Conservation (phyloP, 2,797 vertebrate species). For the Onychomys arenicola region DNA sequence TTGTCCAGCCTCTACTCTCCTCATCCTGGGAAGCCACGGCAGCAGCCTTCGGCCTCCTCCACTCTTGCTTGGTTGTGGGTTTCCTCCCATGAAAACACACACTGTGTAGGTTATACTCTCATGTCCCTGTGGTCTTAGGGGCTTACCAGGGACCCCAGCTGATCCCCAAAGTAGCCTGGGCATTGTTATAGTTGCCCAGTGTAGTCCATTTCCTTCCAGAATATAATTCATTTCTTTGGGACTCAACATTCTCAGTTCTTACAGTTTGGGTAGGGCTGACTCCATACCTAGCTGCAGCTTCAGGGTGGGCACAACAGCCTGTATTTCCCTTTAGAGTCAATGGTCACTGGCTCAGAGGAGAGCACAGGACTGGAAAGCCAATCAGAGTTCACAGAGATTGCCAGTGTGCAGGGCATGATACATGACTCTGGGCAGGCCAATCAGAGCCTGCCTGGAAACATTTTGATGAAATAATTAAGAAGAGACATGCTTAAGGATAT, state of each 20-base stretch:
- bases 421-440: neutral
- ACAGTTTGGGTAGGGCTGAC: fast-evolving
- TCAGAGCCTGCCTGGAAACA: neutral
- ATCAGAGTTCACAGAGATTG: neutral
- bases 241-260: neutral
- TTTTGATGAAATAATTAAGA: neutral
- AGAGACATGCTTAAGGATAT: neutral
- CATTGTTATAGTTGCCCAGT: fast-evolving
- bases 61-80: neutral
- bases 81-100: no score
- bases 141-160: no score
- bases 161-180: neutral
- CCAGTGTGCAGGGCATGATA: neutral
- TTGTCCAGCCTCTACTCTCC: neutral
- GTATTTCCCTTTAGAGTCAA: neutral
- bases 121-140: fast-evolving
- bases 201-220: neutral
- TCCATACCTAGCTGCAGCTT: fast-evolving
- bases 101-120: neutral
- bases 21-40: neutral
- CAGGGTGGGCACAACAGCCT: neutral
- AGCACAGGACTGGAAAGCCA: neutral
- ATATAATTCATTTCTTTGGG: neutral
- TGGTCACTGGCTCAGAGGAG: neutral
- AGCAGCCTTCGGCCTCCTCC: neutral